Conservation (phyloP, 2,113 vertebrate species). For the Uropsilus gracilis region DNA sequence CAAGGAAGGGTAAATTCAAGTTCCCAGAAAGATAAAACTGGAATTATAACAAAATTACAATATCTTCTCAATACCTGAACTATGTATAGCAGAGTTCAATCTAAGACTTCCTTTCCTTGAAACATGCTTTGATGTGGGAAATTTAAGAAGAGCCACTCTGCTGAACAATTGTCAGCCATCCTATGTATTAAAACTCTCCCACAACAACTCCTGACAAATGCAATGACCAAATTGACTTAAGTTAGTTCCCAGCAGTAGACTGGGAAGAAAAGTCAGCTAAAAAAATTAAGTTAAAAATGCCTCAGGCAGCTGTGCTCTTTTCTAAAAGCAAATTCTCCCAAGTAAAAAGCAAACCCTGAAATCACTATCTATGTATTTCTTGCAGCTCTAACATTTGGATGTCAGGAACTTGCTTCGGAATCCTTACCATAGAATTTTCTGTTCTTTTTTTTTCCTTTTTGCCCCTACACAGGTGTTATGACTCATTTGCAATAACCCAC, state of each 20-base stretch:
- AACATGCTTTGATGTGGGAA: background rate
- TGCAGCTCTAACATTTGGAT: slow-evolving; percentile 36
- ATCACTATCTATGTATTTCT: slow-evolving; percentile 22
- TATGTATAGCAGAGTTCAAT: background rate
- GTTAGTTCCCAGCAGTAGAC: background rate
- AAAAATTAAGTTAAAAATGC: slow-evolving; percentile 55
- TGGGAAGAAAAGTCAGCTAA: slow-evolving; percentile 8
- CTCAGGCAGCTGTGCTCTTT: slow-evolving; percentile 50
- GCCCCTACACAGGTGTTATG: slow-evolving; percentile 45
- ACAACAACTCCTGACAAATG: background rate
- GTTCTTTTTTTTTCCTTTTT: background rate
- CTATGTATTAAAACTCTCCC: background rate
- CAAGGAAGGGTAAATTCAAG: background rate
- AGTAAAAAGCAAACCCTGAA: slow-evolving; percentile 53
- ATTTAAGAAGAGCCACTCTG: background rate
- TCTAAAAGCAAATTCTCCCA: slow-evolving; percentile 56
- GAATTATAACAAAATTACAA: background rate
- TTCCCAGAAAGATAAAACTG: background rate
- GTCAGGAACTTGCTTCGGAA: slow-evolving; percentile 39
- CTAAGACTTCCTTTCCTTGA: background rate
- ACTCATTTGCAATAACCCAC: slow-evolving; percentile 50
- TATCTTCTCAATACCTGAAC: background rate
- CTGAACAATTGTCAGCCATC: background rate
- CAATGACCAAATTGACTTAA: background rate
- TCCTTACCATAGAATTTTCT: slow-evolving; percentile 59